Conservation (phyloP, 2,797 vertebrate species). For the Dicrostonyx torquatus region DNA sequence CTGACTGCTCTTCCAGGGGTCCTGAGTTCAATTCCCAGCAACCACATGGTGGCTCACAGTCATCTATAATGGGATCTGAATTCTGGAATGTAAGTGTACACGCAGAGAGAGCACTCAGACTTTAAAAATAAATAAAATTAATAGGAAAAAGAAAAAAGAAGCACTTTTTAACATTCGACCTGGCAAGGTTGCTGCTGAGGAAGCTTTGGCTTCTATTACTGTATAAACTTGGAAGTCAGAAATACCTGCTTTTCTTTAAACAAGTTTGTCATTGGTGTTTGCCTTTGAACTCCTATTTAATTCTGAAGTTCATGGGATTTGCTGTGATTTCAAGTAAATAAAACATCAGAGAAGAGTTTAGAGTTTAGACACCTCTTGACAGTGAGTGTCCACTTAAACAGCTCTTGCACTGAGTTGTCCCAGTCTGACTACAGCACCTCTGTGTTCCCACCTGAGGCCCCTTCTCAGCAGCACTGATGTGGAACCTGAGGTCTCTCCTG, state of each 20-base stretch:
- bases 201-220: conserved; percentile 25
- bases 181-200: neutral
- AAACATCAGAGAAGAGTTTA: neutral
- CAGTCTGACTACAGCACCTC: neutral
- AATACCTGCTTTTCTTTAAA: conserved; percentile 37
- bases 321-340: neutral
- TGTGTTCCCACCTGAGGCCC: neutral
- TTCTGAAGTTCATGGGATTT: neutral
- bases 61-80: too few relatives aligned
- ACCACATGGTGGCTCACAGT: too few relatives aligned
- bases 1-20: too few relatives aligned
- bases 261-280: neutral
- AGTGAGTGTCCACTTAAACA: neutral
- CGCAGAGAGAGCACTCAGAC: too few relatives aligned
- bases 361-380: neutral
- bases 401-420: neutral
- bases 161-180: neutral
- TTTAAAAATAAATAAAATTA: too few relatives aligned
- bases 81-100: too few relatives aligned
- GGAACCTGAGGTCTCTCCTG: neutral
- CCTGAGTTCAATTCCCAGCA: too few relatives aligned
- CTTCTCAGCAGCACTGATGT: neutral
- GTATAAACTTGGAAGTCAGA: conserved; percentile 15
- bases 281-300: neutral
- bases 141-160: neutral